phyloP scores from a whole-genome alignment of 2,113 vertebrate genomes.

The Microtus pennsylvanicus region DNA sequence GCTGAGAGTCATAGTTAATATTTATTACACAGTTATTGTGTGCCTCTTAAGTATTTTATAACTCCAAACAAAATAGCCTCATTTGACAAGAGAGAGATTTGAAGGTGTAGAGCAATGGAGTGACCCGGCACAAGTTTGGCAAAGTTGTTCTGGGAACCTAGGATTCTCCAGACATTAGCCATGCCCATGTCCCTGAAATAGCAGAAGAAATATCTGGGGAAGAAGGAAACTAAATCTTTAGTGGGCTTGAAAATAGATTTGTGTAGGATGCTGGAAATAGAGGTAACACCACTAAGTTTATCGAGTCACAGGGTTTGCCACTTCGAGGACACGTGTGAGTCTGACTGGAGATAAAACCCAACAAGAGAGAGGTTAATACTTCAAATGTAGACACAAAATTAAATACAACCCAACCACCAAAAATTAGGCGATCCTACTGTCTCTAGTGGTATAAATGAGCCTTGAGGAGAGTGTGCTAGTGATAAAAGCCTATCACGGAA shows the following conservation, averaged over 20 bases:
- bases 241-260: background rate
- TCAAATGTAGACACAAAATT: background rate
- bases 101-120: background rate
- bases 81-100: slow-evolving; percentile 13
- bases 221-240: background rate
- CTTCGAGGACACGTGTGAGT: background rate
- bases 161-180: background rate
- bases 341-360: background rate
- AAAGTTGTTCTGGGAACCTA: background rate
- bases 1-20: background rate
- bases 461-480: background rate
- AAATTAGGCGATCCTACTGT: background rate
- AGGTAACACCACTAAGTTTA: background rate
- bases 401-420: background rate
- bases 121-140: background rate
- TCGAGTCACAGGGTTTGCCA: background rate
- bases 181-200: background rate
- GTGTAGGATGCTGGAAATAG: background rate
- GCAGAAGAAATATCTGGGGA: background rate
- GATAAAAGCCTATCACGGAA: background rate
- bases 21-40: background rate
- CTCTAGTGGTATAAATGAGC: background rate
- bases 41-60: background rate
- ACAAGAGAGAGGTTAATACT: background rate
- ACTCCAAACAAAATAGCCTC: background rate